Evolutionary conservation across 2,797 vertebrate genomes (phyloP).

Genomic region (Chloroceryle inda): DNA sequence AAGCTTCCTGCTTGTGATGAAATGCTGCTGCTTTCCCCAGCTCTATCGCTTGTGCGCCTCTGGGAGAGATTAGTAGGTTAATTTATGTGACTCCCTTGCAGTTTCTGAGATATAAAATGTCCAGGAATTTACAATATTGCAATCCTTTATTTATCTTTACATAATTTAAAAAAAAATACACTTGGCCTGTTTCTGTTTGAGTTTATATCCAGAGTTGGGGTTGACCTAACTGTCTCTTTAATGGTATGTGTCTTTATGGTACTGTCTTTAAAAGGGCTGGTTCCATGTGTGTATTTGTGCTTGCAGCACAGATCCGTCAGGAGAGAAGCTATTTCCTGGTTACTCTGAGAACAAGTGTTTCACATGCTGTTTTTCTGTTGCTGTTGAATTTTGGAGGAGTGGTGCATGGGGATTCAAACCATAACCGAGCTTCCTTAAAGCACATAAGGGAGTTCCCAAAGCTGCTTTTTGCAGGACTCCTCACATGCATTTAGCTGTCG

Average conservation of each 20-base stretch:
- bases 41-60: neutral
- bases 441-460: neutral
- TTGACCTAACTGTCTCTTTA: neutral
- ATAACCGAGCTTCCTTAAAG: neutral
- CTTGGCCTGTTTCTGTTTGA: slow-evolving; percentile 32
- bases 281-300: neutral
- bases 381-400: neutral
- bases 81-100: slow-evolving; percentile 29
- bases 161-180: neutral
- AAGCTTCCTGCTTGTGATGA: neutral
- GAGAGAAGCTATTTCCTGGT: slow-evolving; percentile 19
- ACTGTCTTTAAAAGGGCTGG: neutral
- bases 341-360: neutral
- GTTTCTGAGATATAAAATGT: neutral
- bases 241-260: neutral
- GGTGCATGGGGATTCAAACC: neutral
- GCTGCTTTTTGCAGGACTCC: neutral
- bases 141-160: slow-evolving; percentile 6
- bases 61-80: slow-evolving; percentile 29
- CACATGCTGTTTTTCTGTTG: neutral
- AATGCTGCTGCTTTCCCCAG: neutral
- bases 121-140: neutral
- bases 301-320: neutral
- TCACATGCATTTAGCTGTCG: neutral
- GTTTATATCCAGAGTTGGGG: slow-evolving; percentile 6